Percentiles rank a stretch among this genome's conserved stretches.
These are phyloP conservation scores for Sebastes wilsoni DNA, from an alignment of 2,797 vertebrate species.

Conservation along the genomic window DNA sequence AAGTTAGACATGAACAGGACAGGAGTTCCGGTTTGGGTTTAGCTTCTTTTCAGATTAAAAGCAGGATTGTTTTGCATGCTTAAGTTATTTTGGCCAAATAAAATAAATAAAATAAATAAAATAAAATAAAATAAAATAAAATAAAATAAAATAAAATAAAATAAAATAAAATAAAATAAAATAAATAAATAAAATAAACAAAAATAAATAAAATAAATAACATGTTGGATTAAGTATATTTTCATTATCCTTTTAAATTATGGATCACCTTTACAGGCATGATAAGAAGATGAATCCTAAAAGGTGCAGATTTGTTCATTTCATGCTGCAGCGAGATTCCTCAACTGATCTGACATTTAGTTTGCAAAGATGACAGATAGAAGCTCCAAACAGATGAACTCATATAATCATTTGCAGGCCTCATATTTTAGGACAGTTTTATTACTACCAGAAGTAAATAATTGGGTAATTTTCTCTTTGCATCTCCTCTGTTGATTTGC, in stretches of 20 bases:
- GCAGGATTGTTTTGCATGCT: not conserved
- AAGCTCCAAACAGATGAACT: not conserved
- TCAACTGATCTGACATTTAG: not conserved
- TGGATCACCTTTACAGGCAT: not conserved
- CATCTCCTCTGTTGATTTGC: not conserved
- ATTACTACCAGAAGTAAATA: not conserved
- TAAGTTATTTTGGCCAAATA: not conserved
- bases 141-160: not conserved
- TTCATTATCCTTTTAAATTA: not conserved
- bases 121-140: too few relatives aligned
- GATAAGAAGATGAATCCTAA: not conserved
- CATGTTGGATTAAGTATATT: too few relatives aligned
- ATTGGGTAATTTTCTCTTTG: not conserved
- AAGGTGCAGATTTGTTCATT: not conserved
- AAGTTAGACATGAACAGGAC: accelerated
- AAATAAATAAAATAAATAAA: not conserved
- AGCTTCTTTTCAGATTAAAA: constrained; percentile 28
- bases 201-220: not conserved
- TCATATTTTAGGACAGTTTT: not conserved
- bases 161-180: too few relatives aligned
- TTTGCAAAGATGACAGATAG: not conserved
- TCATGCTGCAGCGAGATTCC: not conserved
- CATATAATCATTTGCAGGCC: not conserved
- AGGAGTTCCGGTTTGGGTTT: constrained; percentile 1
- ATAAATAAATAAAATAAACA: too few relatives aligned